These are phyloP conservation scores for Chloebia gouldiae DNA, from an alignment of 2,113 vertebrate genomes.

Conservation along the genomic window DNA sequence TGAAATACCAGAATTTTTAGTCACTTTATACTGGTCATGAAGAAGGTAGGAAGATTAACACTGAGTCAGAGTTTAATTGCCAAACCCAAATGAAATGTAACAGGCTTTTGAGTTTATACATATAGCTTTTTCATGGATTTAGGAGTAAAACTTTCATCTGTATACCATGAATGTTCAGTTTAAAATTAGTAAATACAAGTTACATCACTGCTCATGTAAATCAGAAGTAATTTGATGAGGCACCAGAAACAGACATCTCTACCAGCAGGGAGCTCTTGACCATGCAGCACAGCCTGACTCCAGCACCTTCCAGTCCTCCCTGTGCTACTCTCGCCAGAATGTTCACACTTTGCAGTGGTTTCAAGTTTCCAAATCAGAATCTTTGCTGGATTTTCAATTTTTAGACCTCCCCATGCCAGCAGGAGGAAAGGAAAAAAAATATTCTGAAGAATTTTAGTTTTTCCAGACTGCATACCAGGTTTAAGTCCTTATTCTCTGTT, in stretches of 20 bases:
- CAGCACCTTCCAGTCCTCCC: background rate
- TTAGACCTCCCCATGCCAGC: background rate
- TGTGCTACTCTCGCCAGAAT: background rate
- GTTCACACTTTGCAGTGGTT: background rate
- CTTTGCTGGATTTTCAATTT: slow-evolving; percentile 14
- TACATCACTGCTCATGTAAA: background rate
- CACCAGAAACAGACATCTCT: background rate
- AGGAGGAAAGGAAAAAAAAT: background rate
- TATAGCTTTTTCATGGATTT: background rate
- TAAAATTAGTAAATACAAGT: background rate
- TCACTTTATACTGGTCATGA: background rate
- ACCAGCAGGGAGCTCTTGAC: background rate
- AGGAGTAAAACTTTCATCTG: background rate
- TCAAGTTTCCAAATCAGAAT: slow-evolving; percentile 7
- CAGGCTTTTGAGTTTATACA: background rate
- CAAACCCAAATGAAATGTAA: background rate
- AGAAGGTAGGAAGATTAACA: background rate
- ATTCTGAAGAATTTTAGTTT: slow-evolving; percentile 13
- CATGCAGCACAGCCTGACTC: background rate
- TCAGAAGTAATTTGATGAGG: background rate
- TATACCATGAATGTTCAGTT: background rate
- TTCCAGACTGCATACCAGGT: slow-evolving; percentile 36
- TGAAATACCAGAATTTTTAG: background rate
- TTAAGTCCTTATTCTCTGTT: slow-evolving; percentile 30
- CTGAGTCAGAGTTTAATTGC: background rate